Conservation (phyloP, 1,140 invertebrate species). For the Phenacoccus solenopsis region DNA sequence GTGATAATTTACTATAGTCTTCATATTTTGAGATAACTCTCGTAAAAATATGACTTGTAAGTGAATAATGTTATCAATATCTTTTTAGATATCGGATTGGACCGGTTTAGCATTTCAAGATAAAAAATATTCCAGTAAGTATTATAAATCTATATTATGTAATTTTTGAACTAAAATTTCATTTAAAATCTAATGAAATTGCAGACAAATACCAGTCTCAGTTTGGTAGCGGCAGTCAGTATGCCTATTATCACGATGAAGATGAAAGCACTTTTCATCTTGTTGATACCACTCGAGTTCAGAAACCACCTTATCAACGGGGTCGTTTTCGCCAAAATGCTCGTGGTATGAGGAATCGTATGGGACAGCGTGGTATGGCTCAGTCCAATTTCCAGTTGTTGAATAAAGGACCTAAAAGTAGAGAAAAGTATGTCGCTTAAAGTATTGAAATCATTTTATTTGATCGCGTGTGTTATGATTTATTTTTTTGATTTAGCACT, state of each 20-base stretch:
- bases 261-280: conserved; percentile 97
- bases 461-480: neutral
- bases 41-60: neutral
- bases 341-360: conserved; percentile 63
- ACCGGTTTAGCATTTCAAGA: conserved; percentile 88
- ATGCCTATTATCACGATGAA: conserved; percentile 95
- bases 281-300: conserved; percentile 84
- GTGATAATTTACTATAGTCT: conserved; percentile 35
- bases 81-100: conserved; percentile 83
- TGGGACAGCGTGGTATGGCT: conserved; percentile 57
- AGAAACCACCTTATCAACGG: conserved; percentile 80
- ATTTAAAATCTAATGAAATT: conserved; percentile 32
- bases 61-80: neutral
- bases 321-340: conserved; percentile 67
- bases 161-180: conserved; percentile 11
- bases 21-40: conserved; percentile 21
- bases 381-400: conserved; percentile 45
- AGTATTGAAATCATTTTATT: neutral
- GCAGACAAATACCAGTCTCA: conserved; percentile 90
- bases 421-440: conserved; percentile 31
- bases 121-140: conserved; percentile 86
- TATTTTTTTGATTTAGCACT: conserved; percentile 35
- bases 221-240: conserved; percentile 87
- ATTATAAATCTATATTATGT: neutral
- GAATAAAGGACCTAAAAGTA: conserved; percentile 41